These are phyloP conservation scores for Bagarius yarrelli DNA, from an alignment of 2,113 vertebrate genomes.

Conservation along the genomic window DNA sequence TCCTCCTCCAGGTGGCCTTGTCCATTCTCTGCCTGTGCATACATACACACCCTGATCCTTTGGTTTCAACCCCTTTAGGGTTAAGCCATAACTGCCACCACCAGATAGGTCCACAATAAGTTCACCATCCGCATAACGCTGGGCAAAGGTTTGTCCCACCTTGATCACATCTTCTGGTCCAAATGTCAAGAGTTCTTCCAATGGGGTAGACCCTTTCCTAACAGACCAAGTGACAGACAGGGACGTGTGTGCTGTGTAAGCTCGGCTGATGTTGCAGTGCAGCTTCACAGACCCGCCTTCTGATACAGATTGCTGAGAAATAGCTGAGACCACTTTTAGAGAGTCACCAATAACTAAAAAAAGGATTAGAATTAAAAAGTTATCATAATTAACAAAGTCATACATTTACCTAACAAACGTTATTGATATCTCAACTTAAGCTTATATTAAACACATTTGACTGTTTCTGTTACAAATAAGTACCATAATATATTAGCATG, in stretches of 20 bases:
- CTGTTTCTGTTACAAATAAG: neutral
- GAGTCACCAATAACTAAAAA: slow-evolving; percentile 74
- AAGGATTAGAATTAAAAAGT: neutral
- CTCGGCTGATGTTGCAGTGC: slow-evolving; percentile 62
- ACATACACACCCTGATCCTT: slow-evolving; percentile 72
- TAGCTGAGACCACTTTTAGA: slow-evolving; percentile 64
- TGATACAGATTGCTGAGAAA: slow-evolving; percentile 58
- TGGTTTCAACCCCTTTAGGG: slow-evolving; percentile 60
- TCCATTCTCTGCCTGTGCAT: slow-evolving; percentile 80
- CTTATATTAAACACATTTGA: neutral
- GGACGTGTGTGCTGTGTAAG: slow-evolving; percentile 69
- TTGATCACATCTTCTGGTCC: slow-evolving; percentile 73
- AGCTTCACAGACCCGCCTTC: slow-evolving; percentile 75
- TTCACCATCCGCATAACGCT: slow-evolving; percentile 71
- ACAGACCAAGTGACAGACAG: slow-evolving; percentile 77
- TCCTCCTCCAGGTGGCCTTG: slow-evolving; percentile 65
- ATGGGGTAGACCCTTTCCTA: slow-evolving; percentile 33
- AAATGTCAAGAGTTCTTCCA: slow-evolving; percentile 66
- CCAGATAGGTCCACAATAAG: slow-evolving; percentile 69
- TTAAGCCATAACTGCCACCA: slow-evolving; percentile 66
- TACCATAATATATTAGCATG: neutral
- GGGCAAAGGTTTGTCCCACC: slow-evolving; percentile 63
- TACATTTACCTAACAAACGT: neutral
- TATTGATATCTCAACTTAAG: too few species aligned
- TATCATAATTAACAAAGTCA: neutral